These are phyloP conservation scores for Drosophila quasianomalipes DNA, from an alignment of 2,888 invertebrate genomes.

Conservation along the genomic window DNA sequence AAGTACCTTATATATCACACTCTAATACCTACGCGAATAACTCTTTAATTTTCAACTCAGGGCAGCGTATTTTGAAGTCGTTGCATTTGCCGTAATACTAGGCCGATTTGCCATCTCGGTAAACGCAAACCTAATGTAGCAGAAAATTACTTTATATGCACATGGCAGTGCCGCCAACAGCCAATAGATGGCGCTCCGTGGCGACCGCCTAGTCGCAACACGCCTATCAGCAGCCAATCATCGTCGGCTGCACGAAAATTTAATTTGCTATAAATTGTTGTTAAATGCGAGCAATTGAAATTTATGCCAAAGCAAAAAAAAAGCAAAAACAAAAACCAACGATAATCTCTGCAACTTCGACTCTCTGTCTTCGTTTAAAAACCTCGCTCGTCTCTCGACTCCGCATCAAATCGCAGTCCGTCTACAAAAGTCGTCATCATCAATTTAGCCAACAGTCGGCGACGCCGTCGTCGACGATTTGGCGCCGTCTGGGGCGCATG, in stretches of 20 bases:
- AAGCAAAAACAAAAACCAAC: slow-evolving; percentile 32
- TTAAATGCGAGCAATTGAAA: slow-evolving; percentile 81
- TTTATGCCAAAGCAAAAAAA: slow-evolving; percentile 70
- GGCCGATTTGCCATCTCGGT: slow-evolving; percentile 41
- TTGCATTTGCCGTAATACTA: slow-evolving; percentile 2
- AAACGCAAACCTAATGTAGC: slow-evolving; percentile 71
- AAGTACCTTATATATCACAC: slow-evolving; percentile 18
- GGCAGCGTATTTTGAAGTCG: slow-evolving; percentile 38
- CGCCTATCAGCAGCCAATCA: slow-evolving; percentile 78
- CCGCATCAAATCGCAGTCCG: slow-evolving; percentile 6
- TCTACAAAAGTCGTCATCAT: slow-evolving; percentile 62
- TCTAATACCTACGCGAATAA: slow-evolving; percentile 15
- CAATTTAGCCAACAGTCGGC: slow-evolving; percentile 74
- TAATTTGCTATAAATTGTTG: slow-evolving; percentile 81
- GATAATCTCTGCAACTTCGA: slow-evolving; percentile 67
- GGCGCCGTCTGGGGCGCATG: slow-evolving; percentile 80
- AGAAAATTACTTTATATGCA: slow-evolving; percentile 81
- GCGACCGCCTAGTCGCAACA: slow-evolving; percentile 28
- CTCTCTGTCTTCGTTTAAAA: slow-evolving; percentile 7
- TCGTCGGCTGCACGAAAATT: slow-evolving; percentile 68
- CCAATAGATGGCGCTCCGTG: slow-evolving; percentile 64
- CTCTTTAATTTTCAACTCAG: background rate
- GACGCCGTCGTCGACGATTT: slow-evolving; percentile 59
- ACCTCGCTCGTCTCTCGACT: background rate
- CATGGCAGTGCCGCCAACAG: slow-evolving; percentile 65